phyloP scores from a whole-genome alignment of 2,888 invertebrate species.

The Idaea straminata region DNA sequence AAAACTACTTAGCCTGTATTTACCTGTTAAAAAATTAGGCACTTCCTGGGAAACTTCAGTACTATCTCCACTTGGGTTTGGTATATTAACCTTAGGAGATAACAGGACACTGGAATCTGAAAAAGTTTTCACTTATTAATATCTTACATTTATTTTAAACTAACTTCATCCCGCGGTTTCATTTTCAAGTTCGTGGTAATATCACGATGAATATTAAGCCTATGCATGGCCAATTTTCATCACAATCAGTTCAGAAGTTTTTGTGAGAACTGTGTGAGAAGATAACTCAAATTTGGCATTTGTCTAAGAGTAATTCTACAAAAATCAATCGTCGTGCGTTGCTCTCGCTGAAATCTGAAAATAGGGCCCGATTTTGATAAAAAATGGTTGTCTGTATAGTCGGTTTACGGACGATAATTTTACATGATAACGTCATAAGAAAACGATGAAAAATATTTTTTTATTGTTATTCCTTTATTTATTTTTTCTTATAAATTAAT shows the following conservation, averaged over 20 bases:
- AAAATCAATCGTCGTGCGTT: not conserved
- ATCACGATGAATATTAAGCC: not conserved
- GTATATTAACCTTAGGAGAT: constrained; percentile 64
- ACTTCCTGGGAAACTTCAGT: constrained; percentile 54
- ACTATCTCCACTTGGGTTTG: constrained; percentile 38
- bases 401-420: too few relatives aligned
- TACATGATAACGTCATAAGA: too few relatives aligned
- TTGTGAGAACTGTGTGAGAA: too few relatives aligned
- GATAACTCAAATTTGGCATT: too few relatives aligned
- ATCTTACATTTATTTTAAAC: not conserved
- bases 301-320: not conserved
- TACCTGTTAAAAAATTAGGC: constrained; percentile 67
- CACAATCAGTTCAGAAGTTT: not conserved
- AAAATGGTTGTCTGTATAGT: too few relatives aligned
- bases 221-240: not conserved
- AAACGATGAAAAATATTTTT: too few relatives aligned
- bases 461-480: too few relatives aligned
- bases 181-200: not conserved
- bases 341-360: too few relatives aligned
- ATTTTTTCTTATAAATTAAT: too few relatives aligned
- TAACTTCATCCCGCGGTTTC: not conserved
- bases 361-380: too few relatives aligned
- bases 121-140: constrained; percentile 17
- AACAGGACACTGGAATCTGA: constrained; percentile 64
- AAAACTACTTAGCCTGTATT: not conserved